These are phyloP conservation scores for Dunckerocampus dactyliophorus DNA, from an alignment of 2,113 vertebrate genomes.

Conservation along the genomic window DNA sequence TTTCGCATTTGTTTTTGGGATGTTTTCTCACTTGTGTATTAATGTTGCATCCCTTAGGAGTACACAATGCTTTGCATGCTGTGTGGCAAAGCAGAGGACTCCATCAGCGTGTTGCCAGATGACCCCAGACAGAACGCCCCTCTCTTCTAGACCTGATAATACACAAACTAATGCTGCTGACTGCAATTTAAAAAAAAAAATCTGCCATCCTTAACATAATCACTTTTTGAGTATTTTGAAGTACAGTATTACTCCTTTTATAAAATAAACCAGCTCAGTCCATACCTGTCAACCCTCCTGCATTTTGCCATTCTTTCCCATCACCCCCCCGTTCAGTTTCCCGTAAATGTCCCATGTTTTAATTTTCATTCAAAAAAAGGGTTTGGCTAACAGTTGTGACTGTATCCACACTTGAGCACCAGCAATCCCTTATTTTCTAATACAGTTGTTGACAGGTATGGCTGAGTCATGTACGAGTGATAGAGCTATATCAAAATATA, in stretches of 20 bases:
- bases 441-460: too few species aligned
- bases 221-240: neutral
- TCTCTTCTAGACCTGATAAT: slow-evolving; percentile 75
- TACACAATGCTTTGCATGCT: slow-evolving; percentile 97
- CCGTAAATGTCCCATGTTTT: too few species aligned
- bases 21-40: neutral
- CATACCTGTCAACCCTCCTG: too few species aligned
- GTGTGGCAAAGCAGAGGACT: slow-evolving; percentile 93
- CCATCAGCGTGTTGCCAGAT: slow-evolving; percentile 88
- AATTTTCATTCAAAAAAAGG: too few species aligned
- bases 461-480: too few species aligned
- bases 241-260: neutral
- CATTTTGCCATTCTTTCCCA: too few species aligned
- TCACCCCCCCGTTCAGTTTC: too few species aligned
- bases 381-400: too few species aligned
- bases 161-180: neutral
- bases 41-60: slow-evolving; percentile 73
- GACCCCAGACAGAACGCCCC: slow-evolving; percentile 90
- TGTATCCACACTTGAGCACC: too few species aligned
- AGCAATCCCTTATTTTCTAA: too few species aligned
- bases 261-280: too few species aligned
- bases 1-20: neutral
- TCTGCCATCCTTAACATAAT: neutral
- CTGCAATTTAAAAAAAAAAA: neutral
- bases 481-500: neutral